Percentiles rank a stretch among this genome's conserved stretches.
Evolutionary conservation across 2,888 invertebrate genomes (phyloP).

Genomic region (Platyscelio sp.): DNA sequence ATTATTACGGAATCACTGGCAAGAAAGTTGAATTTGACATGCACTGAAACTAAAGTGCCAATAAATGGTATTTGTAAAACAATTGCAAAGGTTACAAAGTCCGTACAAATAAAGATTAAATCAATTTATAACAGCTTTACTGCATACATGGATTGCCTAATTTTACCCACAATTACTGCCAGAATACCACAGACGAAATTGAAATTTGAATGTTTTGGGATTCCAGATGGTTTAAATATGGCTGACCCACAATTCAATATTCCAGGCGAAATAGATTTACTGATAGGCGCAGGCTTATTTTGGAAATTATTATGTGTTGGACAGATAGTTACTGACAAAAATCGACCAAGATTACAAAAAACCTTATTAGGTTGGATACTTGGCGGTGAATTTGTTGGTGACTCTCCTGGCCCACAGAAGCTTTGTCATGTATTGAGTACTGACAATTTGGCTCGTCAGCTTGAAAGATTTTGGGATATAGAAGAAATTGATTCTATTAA

Average conservation of each 20-base stretch:
- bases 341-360: slow-evolving; percentile 34
- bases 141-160: slow-evolving; percentile 50
- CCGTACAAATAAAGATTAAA: slow-evolving; percentile 32
- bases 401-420: not conserved
- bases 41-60: slow-evolving; percentile 29
- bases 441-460: not conserved
- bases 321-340: slow-evolving; percentile 22
- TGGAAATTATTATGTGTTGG: slow-evolving; percentile 57
- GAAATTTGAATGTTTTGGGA: slow-evolving; percentile 14
- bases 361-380: slow-evolving; percentile 58
- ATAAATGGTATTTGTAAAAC: slow-evolving; percentile 48
- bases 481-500: not conserved
- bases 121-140: slow-evolving; percentile 48
- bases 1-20: slow-evolving; percentile 53
- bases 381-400: slow-evolving; percentile 29
- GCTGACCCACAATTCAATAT: slow-evolving; percentile 58
- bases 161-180: slow-evolving; percentile 57
- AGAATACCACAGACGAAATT: slow-evolving; percentile 45
- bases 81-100: slow-evolving; percentile 18
- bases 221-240: slow-evolving; percentile 22
- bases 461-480: not conserved
- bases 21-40: slow-evolving; percentile 35
- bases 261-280: slow-evolving; percentile 46
- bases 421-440: not conserved
- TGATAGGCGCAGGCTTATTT: slow-evolving; percentile 57